phyloP scores from a whole-genome alignment of 2,113 vertebrate genomes.

The Leptodactylus fuscus region DNA sequence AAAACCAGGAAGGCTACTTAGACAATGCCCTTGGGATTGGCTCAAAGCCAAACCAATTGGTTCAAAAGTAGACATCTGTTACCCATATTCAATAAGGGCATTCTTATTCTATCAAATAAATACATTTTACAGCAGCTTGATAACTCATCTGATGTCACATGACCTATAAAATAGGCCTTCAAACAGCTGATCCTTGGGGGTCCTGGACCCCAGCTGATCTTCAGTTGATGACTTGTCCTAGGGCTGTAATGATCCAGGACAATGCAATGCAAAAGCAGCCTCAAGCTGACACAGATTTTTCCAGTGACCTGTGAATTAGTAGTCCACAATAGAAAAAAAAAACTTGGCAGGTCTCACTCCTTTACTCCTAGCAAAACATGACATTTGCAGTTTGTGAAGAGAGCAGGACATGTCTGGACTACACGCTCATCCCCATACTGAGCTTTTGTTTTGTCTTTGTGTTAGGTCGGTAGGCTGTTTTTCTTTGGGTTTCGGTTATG shows the following conservation, averaged over 20 bases:
- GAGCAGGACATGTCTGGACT: slow-evolving; percentile 43
- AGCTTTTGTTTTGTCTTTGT: slow-evolving; percentile 39
- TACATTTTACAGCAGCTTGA: no score
- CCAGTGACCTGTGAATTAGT: not conserved
- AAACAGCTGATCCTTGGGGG: no score
- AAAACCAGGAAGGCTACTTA: no score
- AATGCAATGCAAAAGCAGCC: not conserved
- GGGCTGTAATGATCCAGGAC: not conserved
- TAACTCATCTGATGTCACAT: no score
- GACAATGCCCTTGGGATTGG: no score
- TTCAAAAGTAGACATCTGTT: no score
- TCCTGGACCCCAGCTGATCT: no score
- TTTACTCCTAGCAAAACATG: slow-evolving; percentile 30
- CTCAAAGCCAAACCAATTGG: no score
- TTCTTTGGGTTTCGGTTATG: slow-evolving; percentile 22
- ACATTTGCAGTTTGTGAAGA: slow-evolving; percentile 20
- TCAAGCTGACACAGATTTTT: slow-evolving; percentile 20
- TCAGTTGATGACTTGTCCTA: no score
- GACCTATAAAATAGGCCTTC: no score
- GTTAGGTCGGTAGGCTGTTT: not conserved
- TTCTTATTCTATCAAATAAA: no score
- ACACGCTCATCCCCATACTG: not conserved
- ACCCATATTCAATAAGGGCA: no score
- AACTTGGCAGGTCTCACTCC: slow-evolving; percentile 5
- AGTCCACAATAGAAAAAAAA: slow-evolving; percentile 24